Base-by-base conservation (phyloP, 92 coral and sea anemone species). In the Pocillopora grandis region DNA sequence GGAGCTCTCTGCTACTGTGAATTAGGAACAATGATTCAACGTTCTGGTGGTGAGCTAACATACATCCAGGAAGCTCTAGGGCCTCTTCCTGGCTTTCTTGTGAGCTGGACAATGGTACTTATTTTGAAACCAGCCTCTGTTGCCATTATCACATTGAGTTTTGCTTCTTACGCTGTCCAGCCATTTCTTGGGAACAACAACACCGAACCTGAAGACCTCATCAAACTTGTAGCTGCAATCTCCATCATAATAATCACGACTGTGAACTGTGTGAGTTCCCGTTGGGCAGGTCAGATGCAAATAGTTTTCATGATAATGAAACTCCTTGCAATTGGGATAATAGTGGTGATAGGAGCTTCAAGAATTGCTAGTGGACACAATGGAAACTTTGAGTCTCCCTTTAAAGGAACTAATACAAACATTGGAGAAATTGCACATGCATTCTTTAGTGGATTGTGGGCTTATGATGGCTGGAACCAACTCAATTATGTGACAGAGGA, bases 1-100 rank as follows among this genome's bases (percentile, higher is more conserved):
- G 99, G 99, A 42, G 95, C 99, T 23, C 81, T 96, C 79, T 94
- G 98, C 63, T 96, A 96, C 78, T 93, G 95, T 77, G 99, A 96
- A 55, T 88, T 96, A n/a, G 99, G 99, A 61, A 92, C 99, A 35
- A 79, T 96, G 85, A 96, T 96, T 80, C 98, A 89, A 62, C 84
- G 84, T 76, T 91, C 97, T 10, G 99, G 99, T 31, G 99, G 98
- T 5, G 99, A 94, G 75, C 87, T 89, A 57, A 90, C 90, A 10
- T 94, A 94, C 83, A 78, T 94, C 77, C 92, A 84, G 71, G 98
- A 94, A 76, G 95, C 93, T 9, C 86, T 89, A 78, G 98, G 98
- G 52, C 80, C 86, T 16, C 37, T 94, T 66, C 85, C 93, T 15
- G 95, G 95, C 13, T 94, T 94, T 79, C 88, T 94, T 19, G 93